Evolutionary conservation across 2,113 vertebrate genomes (phyloP).

Genomic region (Aspiorhynchus laticeps): DNA sequence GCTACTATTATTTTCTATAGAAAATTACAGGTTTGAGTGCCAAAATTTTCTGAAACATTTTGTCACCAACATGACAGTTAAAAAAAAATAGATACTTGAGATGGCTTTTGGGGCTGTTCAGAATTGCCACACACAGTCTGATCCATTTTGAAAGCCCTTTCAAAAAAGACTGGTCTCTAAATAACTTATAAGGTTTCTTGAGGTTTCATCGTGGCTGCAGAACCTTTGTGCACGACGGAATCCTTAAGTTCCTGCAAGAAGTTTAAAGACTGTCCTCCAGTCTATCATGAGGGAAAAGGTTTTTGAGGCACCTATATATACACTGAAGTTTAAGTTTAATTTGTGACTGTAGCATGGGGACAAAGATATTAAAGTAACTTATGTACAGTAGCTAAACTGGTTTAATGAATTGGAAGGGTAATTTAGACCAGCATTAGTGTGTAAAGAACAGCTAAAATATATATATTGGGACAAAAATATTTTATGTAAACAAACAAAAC

Average conservation of each 20-base stretch:
- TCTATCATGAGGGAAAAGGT: not conserved
- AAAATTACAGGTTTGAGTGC: not conserved
- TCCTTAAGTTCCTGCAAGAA: not conserved
- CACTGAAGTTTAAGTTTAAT: not conserved
- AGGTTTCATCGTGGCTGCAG: not conserved
- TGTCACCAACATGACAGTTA: too few relatives aligned
- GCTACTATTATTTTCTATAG: not conserved
- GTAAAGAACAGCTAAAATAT: not conserved
- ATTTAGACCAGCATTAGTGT: not conserved
- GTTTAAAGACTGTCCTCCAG: not conserved
- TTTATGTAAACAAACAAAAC: too few relatives aligned
- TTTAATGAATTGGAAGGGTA: not conserved
- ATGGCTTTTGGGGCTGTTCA: not conserved
- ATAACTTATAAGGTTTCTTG: slow-evolving; percentile 7
- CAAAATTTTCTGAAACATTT: not conserved
- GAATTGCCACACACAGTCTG: not conserved
- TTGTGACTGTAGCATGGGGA: not conserved
- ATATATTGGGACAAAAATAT: not conserved
- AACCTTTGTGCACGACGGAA: not conserved
- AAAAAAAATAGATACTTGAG: not conserved
- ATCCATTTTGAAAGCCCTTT: not conserved
- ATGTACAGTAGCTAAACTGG: not conserved
- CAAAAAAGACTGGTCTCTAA: not conserved
- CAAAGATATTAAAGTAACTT: not conserved
- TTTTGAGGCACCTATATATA: not conserved